Evolutionary conservation across 2,888 invertebrate species (phyloP).

Genomic region (Plebejus melissa): DNA sequence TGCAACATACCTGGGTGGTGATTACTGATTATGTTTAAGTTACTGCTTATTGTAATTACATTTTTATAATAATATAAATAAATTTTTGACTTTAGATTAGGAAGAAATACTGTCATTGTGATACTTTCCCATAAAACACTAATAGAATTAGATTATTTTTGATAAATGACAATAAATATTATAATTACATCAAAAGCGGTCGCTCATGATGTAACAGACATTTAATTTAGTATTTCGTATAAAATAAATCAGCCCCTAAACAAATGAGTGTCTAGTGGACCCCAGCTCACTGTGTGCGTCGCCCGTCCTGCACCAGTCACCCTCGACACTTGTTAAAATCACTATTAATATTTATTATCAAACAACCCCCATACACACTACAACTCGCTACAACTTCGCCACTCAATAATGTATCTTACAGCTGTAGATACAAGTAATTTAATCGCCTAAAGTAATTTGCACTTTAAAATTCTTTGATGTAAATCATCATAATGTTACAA

Average conservation of each 20-base stretch:
- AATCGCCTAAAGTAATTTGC: background rate
- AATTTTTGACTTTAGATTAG: too few relatives aligned
- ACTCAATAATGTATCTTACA: background rate
- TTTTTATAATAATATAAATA: too few relatives aligned
- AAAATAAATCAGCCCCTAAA: slow-evolving; percentile 26
- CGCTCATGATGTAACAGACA: slow-evolving; percentile 11
- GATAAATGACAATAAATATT: background rate
- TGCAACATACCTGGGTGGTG: too few relatives aligned
- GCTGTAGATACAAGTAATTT: background rate
- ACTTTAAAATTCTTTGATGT: background rate
- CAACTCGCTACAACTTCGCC: background rate
- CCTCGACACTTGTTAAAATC: slow-evolving; percentile 24
- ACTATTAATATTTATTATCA: slow-evolving; percentile 27
- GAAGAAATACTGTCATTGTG: too few relatives aligned
- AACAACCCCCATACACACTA: slow-evolving; percentile 15
- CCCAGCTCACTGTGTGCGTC: background rate
- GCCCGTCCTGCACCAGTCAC: background rate
- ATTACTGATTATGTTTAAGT: too few relatives aligned
- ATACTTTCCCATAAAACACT: too few relatives aligned
- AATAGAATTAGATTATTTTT: background rate
- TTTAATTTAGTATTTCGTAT: slow-evolving; percentile 5
- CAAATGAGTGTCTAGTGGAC: slow-evolving; percentile 13
- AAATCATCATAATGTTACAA: slow-evolving; percentile 16
- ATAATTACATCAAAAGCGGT: slow-evolving; percentile 3
- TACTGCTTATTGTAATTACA: too few relatives aligned